Base-by-base conservation (phyloP, 1,140 invertebrate species). In the Heliconius hewitsoni region DNA sequence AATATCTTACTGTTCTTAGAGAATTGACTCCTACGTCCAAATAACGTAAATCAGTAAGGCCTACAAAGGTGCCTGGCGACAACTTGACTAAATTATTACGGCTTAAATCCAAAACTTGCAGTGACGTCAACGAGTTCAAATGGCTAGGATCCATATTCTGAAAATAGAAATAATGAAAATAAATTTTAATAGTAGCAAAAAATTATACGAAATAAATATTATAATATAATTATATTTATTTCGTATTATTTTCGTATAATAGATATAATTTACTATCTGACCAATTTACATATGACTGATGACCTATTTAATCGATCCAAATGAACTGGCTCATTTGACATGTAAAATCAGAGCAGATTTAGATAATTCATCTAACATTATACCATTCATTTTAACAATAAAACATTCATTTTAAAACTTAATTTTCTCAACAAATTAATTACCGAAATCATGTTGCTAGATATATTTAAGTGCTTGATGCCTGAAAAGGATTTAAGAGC, bases 11-110 rank as follows among this genome's bases (percentile, higher is more conserved):
- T 81, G 98, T 98, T 87, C 98, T 95, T 34, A 98, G 91, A 27
- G 97, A 97, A 90, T 99, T 99, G 2, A 98, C 96, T 82, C 97
- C 97, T 8, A 99, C 95, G 89, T 98, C 97, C 73, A 99, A 94
- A 83, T 96, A 96, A 77, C 96, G 95, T 6, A 99, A 91, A 39
- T 96, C 95, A 16, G 94, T 95, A 60, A 98, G 94, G 13, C 96
- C 96, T 1, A 96, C 95, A 89, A 98, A 98, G 8, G 97, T 97
- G 76, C 97, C 97, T 1, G 97, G 95, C 2, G 97, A 96, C 66
- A 99, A 96, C 79, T 97, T 97, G 1, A 96, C 97, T 18, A 99
- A 96, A 83, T 96, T 97, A 86, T 99, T 98, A 76, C 97, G 95
- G 83, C 97, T 98, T 19, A 99, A 90, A 90, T 98, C 98, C 79